Base-by-base conservation (phyloP, 2,888 invertebrate genomes). In the Sphecodes monilicornis region DNA sequence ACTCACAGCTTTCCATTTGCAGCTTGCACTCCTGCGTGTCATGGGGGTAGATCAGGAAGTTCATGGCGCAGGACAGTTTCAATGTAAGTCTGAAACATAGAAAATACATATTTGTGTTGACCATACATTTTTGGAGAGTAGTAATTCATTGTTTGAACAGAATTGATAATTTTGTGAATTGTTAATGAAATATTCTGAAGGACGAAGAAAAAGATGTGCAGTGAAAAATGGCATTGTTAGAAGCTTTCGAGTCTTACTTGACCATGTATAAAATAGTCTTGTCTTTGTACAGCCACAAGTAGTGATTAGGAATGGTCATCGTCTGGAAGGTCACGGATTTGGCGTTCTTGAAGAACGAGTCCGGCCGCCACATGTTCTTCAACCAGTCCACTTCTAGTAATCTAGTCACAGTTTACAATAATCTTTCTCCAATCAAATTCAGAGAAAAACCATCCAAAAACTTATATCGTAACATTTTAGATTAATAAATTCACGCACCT, bases 1-100 rank as follows among this genome's bases (percentile, higher is more conserved):
- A 97, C 98, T 98, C 95, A 98, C 98, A 95, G 94, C 98, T 98
- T 95, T 98, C 98, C 97, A 98, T 98, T 95, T 98, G 98, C 86
- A 98, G 96, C 95, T 98, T 98, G 94, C 98, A 99, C 94, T 98
- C 98, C 95, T 99, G 98, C 0, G 98, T 98, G 93, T 98, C 98
- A 93, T 98, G 98, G 0, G 98, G 98, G 95, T 98, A 99, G 92
- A 98, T 98, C 92, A 98, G 97, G 94, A 98, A 98, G 95, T 98
- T 98, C 98, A 99, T 99, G 0, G 98, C 98, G 92, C 98, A 99
- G 0, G 98, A 98, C 50, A 99, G 95, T 88, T 97, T 97, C 86
- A 98, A 94, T 0, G 98, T 98, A 89, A 98, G 94, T 92, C 97
- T 97, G 93, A 74, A 95, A 84, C 81, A 83, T 66, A 29, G 13